phyloP scores from a whole-genome alignment of 2,797 vertebrate species.

The Anolis apletophallus region DNA sequence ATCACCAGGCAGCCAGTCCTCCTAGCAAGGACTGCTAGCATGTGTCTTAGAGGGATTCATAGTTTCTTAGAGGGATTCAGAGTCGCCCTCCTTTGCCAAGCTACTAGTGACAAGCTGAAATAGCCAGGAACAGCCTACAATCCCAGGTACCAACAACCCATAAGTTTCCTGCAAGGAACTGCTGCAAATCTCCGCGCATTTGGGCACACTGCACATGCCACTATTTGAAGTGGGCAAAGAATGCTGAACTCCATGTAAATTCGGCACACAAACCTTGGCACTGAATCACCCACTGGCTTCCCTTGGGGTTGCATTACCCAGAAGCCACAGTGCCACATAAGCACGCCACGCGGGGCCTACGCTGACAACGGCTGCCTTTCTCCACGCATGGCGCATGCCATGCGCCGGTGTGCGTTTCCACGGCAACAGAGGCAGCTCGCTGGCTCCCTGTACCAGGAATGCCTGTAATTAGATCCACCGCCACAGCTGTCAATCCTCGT shows the following conservation, averaged over 20 bases:
- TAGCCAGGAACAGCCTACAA: not conserved
- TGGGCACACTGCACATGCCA: not conserved
- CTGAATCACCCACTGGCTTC: not conserved
- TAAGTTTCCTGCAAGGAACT: not conserved
- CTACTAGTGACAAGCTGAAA: not conserved
- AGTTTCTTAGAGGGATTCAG: too few relatives aligned
- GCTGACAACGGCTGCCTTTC: not conserved
- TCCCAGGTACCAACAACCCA: too few relatives aligned
- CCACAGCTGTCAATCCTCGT: slow-evolving; percentile 51
- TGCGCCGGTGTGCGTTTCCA: slow-evolving; percentile 36
- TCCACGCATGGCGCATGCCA: not conserved
- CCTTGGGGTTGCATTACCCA: not conserved
- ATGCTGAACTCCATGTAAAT: not conserved
- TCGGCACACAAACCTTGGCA: not conserved
- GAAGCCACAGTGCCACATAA: not conserved
- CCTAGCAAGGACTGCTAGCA: too few relatives aligned
- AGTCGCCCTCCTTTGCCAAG: too few relatives aligned
- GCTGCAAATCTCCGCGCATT: not conserved
- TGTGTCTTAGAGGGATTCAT: too few relatives aligned
- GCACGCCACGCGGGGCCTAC: not conserved
- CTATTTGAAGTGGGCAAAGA: not conserved
- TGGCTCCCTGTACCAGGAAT: slow-evolving; percentile 13
- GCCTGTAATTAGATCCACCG: slow-evolving; percentile 44
- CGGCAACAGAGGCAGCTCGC: slow-evolving; percentile 24
- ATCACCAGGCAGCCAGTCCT: too few relatives aligned